Base-by-base conservation (phyloP, 2,888 invertebrate genomes). In the Balanococcus diminutus region DNA sequence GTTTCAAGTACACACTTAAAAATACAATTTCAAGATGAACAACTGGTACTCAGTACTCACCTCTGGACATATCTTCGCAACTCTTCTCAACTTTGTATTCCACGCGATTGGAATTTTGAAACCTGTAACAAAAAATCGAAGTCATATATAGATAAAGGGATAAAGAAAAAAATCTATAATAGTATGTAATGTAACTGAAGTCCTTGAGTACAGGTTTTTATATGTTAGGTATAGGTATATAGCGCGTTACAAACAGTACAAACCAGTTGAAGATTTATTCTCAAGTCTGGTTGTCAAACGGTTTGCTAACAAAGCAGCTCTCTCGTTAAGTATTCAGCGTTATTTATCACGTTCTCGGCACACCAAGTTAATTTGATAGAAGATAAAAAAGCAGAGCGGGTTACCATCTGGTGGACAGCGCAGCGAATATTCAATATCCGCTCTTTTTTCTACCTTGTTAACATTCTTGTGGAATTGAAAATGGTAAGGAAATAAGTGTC, bases 261-360 rank as follows among this genome's bases (percentile, higher is more conserved):
- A 72, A 72, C 72, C 72, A 72, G 72, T 72, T 72, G 72, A 72
- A 61, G 72, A 72, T 72, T 72, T 72, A 72, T 72, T 72, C 14
- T 25, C 72, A 72, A 72, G 72, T 72, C 72, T 72, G 31, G 72
- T 72, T 72, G 72, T 72, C 72, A 72, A 72, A 72, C 31, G 72
- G 72, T 72, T 72, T 31, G 72, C 72, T 72, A 72, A 72, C 72
- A 72, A 72, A 72, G 72, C 25, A 72, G 72, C 72, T 31, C 56
- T 56, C 56, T 56, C 22, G 56, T 56, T 56, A 72, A 72, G 14
- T 31, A 72, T 72, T 72, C 72, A 72, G 31, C 72, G 31, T 72
- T 72, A 72, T 72, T 72, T 31, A 72, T 72, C 72, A 72, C 72
- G 72, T 72, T 72, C 31, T 56, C 56, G 56, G 72, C 19, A 72